phyloP scores from a whole-genome alignment of 2,113 vertebrate species.

The Cacatua alba region DNA sequence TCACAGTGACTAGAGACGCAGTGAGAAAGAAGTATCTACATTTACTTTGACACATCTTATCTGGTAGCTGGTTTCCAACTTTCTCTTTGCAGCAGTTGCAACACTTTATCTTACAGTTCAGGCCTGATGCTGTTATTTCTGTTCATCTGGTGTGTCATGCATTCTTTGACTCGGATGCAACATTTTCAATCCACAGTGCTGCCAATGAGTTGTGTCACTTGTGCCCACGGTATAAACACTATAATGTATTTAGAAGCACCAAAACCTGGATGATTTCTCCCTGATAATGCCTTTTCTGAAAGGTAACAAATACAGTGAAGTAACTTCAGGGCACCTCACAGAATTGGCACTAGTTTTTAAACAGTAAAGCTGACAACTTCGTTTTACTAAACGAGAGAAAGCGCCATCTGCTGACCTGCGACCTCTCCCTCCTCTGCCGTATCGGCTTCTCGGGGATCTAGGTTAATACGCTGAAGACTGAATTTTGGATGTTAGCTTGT shows the following conservation, averaged over 20 bases:
- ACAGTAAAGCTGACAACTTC: no score
- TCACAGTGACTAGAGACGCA: not conserved
- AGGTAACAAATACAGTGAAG: accelerated
- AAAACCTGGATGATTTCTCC: accelerated
- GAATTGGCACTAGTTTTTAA: not conserved
- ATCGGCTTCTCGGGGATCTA: not conserved
- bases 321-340: accelerated
- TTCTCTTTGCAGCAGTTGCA: not conserved
- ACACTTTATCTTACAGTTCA: not conserved
- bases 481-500: not conserved
- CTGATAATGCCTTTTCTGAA: not conserved
- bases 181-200: not conserved
- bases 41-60: not conserved
- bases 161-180: not conserved
- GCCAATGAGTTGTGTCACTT: not conserved
- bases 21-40: not conserved
- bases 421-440: not conserved
- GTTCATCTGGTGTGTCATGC: not conserved
- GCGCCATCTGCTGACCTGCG: not conserved
- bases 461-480: accelerated
- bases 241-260: not conserved
- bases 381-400: not conserved
- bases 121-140: not conserved
- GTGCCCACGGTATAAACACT: not conserved
- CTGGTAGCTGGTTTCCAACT: not conserved